Conservation (phyloP, 64 coral and sea anemone genomes). For the Platygyra sinensis region DNA sequence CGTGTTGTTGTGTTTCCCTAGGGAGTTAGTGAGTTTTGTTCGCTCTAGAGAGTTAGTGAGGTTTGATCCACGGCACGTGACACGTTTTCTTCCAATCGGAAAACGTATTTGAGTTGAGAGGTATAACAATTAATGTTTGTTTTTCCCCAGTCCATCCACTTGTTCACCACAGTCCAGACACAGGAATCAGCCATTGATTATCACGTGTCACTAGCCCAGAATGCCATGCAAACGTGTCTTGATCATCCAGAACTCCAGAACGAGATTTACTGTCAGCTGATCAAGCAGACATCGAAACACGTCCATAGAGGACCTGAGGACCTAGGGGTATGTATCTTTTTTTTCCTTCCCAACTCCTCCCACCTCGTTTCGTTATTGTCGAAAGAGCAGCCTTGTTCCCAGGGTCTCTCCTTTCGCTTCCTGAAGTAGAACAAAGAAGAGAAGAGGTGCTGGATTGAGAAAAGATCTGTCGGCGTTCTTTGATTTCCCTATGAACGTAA, state of each 20-base stretch:
- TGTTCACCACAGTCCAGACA: constrained; percentile 86
- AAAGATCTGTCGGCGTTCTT: no score
- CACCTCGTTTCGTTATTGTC: no score
- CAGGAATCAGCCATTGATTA: constrained; percentile 93
- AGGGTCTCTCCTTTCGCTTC: no score
- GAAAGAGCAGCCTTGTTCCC: neutral
- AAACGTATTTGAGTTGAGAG: no score
- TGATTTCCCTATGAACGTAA: no score
- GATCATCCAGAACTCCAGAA: constrained; percentile 86
- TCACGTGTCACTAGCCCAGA: constrained; percentile 97
- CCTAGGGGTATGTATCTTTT: constrained; percentile 65
- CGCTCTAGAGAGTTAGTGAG: no score
- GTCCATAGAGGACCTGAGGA: constrained; percentile 88
- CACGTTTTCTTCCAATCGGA: no score
- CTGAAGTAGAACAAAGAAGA: neutral
- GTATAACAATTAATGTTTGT: neutral
- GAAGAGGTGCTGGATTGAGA: no score
- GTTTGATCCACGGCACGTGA: no score
- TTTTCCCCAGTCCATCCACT: constrained; percentile 71
- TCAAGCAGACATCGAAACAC: constrained; percentile 96
- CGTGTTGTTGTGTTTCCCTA: no score
- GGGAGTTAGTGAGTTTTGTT: no score
- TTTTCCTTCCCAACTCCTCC: neutral
- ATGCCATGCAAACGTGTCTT: constrained; percentile 93
- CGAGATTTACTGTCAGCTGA: constrained; percentile 93